Conservation (phyloP, 2,797 vertebrate genomes). For the Tapera naevia region DNA sequence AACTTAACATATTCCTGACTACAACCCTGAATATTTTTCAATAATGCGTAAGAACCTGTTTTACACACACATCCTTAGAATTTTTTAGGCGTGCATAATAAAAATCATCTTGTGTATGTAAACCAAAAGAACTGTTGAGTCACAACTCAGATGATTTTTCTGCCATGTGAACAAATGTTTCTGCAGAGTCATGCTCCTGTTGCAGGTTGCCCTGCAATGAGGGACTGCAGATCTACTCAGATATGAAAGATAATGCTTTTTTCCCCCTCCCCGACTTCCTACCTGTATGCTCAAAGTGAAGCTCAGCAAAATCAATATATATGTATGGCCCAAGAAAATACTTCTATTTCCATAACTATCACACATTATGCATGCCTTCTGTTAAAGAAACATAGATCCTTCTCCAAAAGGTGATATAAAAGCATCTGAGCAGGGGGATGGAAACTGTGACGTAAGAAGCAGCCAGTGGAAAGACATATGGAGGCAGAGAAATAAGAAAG, state of each 20-base stretch:
- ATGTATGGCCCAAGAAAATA: neutral
- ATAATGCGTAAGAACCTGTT: neutral
- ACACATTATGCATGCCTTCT: constrained; percentile 38
- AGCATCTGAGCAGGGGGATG: constrained; percentile 36
- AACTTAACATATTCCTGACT: neutral
- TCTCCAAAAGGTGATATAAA: constrained; percentile 33
- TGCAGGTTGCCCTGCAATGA: neutral
- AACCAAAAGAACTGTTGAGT: neutral
- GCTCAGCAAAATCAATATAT: neutral
- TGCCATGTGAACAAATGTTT: neutral
- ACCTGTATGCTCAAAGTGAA: neutral
- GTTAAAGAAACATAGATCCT: neutral
- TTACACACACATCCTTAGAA: neutral
- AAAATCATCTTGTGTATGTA: neutral
- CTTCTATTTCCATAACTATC: constrained; percentile 39
- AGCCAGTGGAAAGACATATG: constrained; percentile 44
- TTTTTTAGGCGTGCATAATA: neutral
- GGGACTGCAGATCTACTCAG: neutral
- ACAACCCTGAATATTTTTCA: neutral
- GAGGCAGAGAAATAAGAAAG: constrained; percentile 34
- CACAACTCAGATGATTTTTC: neutral
- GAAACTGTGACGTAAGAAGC: constrained; percentile 20
- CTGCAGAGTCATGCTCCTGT: neutral
- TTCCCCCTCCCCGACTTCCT: neutral
- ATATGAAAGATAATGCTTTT: neutral